Evolutionary conservation across 1,140 invertebrate genomes (phyloP), one percentile per base, ranked within the genome.

Genomic region (Rhopalosiphum maidis): DNA sequence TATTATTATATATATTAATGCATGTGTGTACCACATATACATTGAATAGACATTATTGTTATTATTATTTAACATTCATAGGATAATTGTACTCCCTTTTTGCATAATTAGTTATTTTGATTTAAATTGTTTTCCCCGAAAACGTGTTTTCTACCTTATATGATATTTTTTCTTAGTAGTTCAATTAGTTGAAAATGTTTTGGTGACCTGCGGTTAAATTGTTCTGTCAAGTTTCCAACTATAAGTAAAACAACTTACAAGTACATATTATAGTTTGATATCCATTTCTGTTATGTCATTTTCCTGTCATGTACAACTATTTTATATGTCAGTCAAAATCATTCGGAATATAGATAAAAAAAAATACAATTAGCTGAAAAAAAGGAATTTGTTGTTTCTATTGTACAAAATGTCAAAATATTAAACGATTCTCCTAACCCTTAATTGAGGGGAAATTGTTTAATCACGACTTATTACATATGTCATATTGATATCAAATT

Each of bases 201-300:
- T 83, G 7, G 35, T 83, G 35, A 37, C 77, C 77, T 83, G 77
- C 35, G 77, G 77, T 83, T 83, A 37, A 83, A 83, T 83, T 83
- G 35, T 37, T 37, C 35, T 83, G 35, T 83, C 77, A 83, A 83
- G 77, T 83, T 37, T 83, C 7, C 35, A 83, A 83, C 77, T 83
- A 37, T 83, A 37, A 83, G 77, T 83, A 37, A 83, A 83, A 83
- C 77, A 83, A 83, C n/a, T 35, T 22, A 83, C 77, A 37, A 83
- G 18, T 83, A 83, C 77, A 83, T 37, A 83, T 37, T 35, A 37
- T 83, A 83, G 35, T 83, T 83, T 83, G 77, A 83, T 37, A 83
- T 83, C 0, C 35, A 83, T 77, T 83, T 83, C 2, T 83, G 35
- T 83, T 83, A 37, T 83, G 77, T 35, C 1, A 83, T 83, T 83